Base-by-base conservation (phyloP, 2,888 invertebrate genomes). In the Fragum sueziense region DNA sequence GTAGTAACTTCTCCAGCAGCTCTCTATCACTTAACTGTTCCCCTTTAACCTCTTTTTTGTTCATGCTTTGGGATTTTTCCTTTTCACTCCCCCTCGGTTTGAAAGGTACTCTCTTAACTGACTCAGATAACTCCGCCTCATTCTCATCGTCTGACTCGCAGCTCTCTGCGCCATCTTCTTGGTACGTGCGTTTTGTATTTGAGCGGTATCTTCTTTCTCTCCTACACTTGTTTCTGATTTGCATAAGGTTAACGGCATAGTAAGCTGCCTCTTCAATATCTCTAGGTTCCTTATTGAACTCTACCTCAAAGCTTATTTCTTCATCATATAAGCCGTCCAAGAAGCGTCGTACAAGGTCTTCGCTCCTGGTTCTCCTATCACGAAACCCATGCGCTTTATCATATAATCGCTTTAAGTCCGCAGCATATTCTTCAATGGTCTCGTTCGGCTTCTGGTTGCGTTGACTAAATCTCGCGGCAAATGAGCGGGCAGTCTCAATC, bases 401-500 rank as follows among this genome's bases (percentile, higher is more conserved):
- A 62, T 82, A 85, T 14, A 84, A 29, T 2, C 47, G 41, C 25
- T 84, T 84, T 0, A 84, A 47, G 20, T 82, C 79, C 0, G 81
- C 79, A 20, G 77, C 81, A 73, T 75, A 84, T 14, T 82, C 81
- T 70, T 82, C 81, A 41, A 62, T 62, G 11, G 62, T 70, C 52
- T 82, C 79, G 6, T 69, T 74, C 14, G 25, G n/a, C 33, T 62
- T 74, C 52, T 76, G 85, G n/a, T 37, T 74, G 9, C 82, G 33
- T 4, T 61, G 74, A 29, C 61, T 76, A 69, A 84, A 84, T 34
- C 76, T 69, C 0, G 78, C 69, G 22, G 61, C 76, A 57, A 74
- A 85, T 4, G 79, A 70, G 31, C 73, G 75, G 3, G 74, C 27
- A 14, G 80, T 84, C 41, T 85, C 85, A 27, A 82, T 70, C 22